Conservation (phyloP, 1,140 invertebrate genomes). For the Megathymus violae region DNA sequence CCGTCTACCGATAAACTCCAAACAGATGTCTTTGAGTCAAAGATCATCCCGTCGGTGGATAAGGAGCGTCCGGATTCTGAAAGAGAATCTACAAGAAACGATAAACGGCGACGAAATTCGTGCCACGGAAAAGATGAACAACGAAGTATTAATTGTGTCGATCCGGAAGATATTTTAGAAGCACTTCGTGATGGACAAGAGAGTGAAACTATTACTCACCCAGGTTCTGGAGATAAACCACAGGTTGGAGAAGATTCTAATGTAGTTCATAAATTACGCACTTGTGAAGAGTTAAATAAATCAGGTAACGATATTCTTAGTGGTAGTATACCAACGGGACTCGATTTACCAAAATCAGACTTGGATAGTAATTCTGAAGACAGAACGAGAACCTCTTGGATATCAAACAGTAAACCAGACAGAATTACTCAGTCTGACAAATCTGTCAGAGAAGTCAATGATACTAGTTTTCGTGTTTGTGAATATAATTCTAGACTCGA, state of each 20-base stretch:
- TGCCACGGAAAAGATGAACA: constrained; percentile 31
- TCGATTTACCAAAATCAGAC: constrained; percentile 11
- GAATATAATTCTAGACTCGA: constrained; percentile 47
- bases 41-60: constrained; percentile 14
- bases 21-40: constrained; percentile 41
- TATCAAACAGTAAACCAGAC: constrained; percentile 34
- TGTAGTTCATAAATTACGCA: constrained; percentile 9
- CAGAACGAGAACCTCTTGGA: constrained; percentile 31
- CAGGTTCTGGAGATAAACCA: neutral
- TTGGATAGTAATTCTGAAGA: constrained; percentile 24
- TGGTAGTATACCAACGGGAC: neutral
- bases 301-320: neutral
- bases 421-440: constrained; percentile 34
- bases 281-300: constrained; percentile 9
- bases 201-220: neutral
- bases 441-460: constrained; percentile 22
- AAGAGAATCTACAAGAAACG: constrained; percentile 29
- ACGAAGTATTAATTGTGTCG: constrained; percentile 15
- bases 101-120: constrained; percentile 44
- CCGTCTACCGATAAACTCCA: constrained; percentile 59
- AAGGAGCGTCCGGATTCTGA: constrained; percentile 26
- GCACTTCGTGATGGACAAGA: constrained; percentile 12
- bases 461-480: constrained; percentile 37
- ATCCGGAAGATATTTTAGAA: constrained; percentile 18
- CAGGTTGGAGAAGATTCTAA: neutral